Conservation (phyloP, 2,113 vertebrate species). For the Zootoca vivipara region DNA sequence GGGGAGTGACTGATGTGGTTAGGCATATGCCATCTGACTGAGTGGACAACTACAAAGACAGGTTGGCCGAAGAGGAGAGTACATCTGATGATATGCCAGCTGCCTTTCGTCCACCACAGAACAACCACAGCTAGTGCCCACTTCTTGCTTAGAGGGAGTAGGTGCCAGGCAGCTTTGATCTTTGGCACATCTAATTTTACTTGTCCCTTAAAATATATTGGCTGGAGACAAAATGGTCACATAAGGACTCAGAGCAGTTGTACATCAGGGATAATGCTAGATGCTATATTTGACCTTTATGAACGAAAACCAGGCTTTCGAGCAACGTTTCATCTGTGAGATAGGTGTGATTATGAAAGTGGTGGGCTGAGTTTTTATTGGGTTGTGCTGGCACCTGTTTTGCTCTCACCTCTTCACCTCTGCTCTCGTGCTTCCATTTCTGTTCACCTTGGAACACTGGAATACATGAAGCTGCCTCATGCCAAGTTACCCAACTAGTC, state of each 20-base stretch:
- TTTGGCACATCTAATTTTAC: not conserved
- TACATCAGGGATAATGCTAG: not conserved
- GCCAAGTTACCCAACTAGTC: too few species aligned
- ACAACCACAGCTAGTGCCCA: not conserved
- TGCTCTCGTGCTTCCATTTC: slow-evolving; percentile 39
- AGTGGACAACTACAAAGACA: not conserved
- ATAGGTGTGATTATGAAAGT: not conserved
- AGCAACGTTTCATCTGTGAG: not conserved
- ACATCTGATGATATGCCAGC: not conserved
- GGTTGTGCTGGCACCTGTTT: not conserved
- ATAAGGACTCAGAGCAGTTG: not conserved
- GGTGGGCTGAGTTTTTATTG: not conserved
- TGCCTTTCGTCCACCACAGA: not conserved
- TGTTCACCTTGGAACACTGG: slow-evolving; percentile 9
- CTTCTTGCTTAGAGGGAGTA: not conserved
- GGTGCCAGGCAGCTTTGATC: not conserved
- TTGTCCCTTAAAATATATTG: not conserved
- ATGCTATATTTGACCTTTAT: slow-evolving; percentile 6
- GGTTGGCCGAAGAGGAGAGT: not conserved
- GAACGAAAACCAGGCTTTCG: not conserved
- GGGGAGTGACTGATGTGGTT: not conserved
- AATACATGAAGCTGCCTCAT: too few species aligned
- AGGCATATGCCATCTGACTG: not conserved
- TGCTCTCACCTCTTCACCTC: not conserved
- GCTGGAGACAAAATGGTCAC: not conserved